Percentiles rank a stretch among this genome's conserved stretches.
These are phyloP conservation scores for Lordiphosa fenestrarum DNA, from an alignment of 2,888 invertebrate species.

Conservation along the genomic window DNA sequence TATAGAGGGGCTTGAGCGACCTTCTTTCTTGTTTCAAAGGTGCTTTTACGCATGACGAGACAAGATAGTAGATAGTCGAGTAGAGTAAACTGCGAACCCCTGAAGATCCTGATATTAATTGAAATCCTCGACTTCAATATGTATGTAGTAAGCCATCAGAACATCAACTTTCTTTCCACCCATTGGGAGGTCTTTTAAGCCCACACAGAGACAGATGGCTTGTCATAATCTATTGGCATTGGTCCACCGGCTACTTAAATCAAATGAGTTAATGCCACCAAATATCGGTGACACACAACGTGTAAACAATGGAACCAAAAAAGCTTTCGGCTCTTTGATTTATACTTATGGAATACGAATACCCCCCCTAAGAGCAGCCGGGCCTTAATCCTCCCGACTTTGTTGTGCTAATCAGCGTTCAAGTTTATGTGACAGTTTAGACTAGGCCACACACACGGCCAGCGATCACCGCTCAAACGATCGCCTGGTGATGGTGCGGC, in stretches of 20 bases:
- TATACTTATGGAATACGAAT: constrained; percentile 37
- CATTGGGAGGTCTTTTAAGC: constrained; percentile 30
- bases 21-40: too few species aligned
- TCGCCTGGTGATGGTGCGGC: constrained; percentile 48
- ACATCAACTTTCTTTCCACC: constrained; percentile 6
- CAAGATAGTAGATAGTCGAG: too few species aligned
- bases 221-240: constrained; percentile 49
- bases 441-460: constrained; percentile 67
- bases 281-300: constrained; percentile 59
- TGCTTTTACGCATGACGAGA: too few species aligned
- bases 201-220: constrained; percentile 44
- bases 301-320: constrained; percentile 55
- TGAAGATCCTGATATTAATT: too few species aligned
- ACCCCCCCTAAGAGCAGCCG: constrained; percentile 14
- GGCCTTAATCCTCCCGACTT: constrained; percentile 63
- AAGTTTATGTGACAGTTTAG: constrained; percentile 76
- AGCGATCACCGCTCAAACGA: constrained; percentile 15
- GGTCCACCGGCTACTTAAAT: constrained; percentile 53
- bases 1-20: too few species aligned
- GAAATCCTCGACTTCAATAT: too few species aligned
- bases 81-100: too few species aligned
- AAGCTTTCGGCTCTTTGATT: constrained; percentile 60
- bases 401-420: constrained; percentile 75
- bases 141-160: too few species aligned
- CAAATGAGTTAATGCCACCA: constrained; percentile 68